Base-by-base conservation (phyloP, 2,797 vertebrate species). In the Macrochelys suwanniensis region DNA sequence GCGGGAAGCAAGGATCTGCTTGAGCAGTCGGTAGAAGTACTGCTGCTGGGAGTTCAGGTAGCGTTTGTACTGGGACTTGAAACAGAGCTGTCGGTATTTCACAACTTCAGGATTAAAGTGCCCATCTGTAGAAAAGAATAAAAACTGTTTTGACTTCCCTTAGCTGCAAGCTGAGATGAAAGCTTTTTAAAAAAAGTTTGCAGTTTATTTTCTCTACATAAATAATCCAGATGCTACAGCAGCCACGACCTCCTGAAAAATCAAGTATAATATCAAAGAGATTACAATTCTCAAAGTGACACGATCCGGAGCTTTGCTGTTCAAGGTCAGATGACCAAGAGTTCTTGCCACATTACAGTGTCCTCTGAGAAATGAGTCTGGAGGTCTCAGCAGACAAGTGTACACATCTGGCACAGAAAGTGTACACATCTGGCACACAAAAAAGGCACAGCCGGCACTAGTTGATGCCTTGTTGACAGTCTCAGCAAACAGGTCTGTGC, bases 81-180 rank as follows among this genome's bases (percentile, higher is more conserved):
- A 98, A 97, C 99, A 99, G 21, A 99, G 97, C 90, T 99, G 99
- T 87, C 99, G 98, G 96, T 99, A 99, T 84, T 99, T 99, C 89
- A 99, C 99, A 92, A 99, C 99, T 92, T 99, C 99, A 0, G 99
- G 99, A 95, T 99, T 99, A 95, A 99, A 99, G 97, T 99, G 99
- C 47, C 99, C 99, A 94, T 99, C 99, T 99, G 95, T 4, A 84
- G 80, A 51, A 91, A 80, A 92, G 81, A 82, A 77, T 2, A 88
- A 93, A 85, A 81, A 49, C 0, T 5, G 10, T 6, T 15, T 3
- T 4, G 56, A 57, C n/a, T 54, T 82, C 50, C 19, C 5, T 17
- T 53, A n/a, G 3, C 4, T 28, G 3, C 45, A 23, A 42, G 6
- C 1, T 47, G 33, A 87, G 47, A 81, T 49, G 21, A 21, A 11